phyloP scores from a whole-genome alignment of 2,113 vertebrate genomes.

The Vimba vimba region DNA sequence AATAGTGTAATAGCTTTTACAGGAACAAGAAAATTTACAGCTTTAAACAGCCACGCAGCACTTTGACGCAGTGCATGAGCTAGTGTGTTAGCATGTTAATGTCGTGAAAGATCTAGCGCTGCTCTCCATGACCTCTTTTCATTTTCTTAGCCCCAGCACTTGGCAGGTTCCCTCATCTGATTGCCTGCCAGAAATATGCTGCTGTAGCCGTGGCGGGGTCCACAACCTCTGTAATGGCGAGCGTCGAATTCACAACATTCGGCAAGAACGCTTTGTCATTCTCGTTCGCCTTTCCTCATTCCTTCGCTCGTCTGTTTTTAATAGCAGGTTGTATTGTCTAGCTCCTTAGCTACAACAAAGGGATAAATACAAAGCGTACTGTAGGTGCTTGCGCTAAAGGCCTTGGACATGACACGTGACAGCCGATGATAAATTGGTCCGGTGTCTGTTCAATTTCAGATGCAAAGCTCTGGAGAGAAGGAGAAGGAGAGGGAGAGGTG shows the following conservation, averaged over 20 bases:
- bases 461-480: slow-evolving; percentile 95
- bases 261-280: slow-evolving; percentile 66
- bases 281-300: slow-evolving; percentile 67
- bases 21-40: background rate
- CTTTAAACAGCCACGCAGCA: background rate
- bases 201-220: slow-evolving; percentile 73
- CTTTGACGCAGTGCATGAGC: background rate
- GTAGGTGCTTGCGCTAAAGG: slow-evolving; percentile 93
- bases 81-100: slow-evolving; percentile 25
- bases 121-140: slow-evolving; percentile 37
- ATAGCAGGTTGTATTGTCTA: slow-evolving; percentile 83
- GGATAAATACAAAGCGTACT: slow-evolving; percentile 91
- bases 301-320: slow-evolving; percentile 72
- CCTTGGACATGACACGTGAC: slow-evolving; percentile 98
- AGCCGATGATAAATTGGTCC: slow-evolving; percentile 99
- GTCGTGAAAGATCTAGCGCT: background rate
- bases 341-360: slow-evolving; percentile 88
- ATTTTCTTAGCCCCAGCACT: slow-evolving; percentile 46
- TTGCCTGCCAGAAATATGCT: slow-evolving; percentile 79
- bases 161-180: slow-evolving; percentile 74
- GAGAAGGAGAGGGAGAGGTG: slow-evolving; percentile 52
- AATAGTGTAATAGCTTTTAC: background rate
- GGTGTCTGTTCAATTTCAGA: slow-evolving; percentile 99
- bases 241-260: slow-evolving; percentile 75
- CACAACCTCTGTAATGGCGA: slow-evolving; percentile 70